These are phyloP conservation scores for Trachops cirrhosus DNA, from an alignment of 2,797 vertebrate species.

Conservation along the genomic window DNA sequence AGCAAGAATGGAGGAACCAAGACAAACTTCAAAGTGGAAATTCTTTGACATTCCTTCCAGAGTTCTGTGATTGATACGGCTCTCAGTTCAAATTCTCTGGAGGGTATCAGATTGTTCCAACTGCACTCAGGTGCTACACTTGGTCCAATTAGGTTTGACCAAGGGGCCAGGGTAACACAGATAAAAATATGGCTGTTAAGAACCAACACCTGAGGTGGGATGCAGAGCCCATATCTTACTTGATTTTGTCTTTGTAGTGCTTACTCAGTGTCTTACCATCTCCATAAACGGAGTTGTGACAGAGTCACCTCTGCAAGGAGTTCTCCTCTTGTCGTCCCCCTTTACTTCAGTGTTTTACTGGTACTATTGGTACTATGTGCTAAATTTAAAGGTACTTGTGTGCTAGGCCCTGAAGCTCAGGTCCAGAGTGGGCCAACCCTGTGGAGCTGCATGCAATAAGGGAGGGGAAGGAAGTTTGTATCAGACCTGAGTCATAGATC, in stretches of 20 bases:
- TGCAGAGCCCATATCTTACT: neutral
- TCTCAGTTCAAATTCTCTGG: neutral
- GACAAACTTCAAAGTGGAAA: neutral
- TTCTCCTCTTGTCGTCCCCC: neutral
- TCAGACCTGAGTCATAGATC: neutral
- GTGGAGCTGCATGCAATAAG: neutral
- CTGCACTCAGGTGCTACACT: neutral
- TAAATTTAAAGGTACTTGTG: neutral
- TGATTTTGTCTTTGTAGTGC: neutral
- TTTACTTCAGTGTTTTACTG: neutral
- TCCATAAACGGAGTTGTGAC: neutral
- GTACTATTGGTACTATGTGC: no score
- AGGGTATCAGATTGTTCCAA: neutral
- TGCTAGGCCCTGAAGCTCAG: neutral
- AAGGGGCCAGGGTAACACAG: neutral
- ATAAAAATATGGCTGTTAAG: neutral
- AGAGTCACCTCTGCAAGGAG: neutral
- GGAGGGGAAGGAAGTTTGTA: neutral
- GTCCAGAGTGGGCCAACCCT: neutral
- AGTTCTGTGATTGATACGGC: neutral
- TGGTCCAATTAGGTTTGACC: neutral
- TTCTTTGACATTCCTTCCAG: neutral
- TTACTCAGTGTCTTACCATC: neutral
- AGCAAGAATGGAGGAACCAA: neutral
- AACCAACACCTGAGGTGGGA: neutral